Conservation (phyloP, 2,888 invertebrate species). For the Clivina fossor region DNA sequence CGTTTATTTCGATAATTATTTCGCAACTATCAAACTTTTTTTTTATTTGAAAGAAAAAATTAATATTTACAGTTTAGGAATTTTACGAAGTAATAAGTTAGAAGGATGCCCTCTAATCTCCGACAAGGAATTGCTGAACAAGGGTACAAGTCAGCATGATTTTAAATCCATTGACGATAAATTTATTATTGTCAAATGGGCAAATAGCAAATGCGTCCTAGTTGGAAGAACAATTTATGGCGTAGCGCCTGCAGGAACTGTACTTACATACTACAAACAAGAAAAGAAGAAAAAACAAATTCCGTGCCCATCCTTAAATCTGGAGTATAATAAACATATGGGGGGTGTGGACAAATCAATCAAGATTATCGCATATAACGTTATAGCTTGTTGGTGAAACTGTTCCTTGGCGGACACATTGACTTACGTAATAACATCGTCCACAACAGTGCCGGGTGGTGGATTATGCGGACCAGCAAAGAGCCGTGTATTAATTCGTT, state of each 20-base stretch:
- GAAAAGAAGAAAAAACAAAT: constrained; percentile 25
- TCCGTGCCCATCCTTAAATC: constrained; percentile 27
- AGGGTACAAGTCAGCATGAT: constrained; percentile 32
- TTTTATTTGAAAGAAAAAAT: no score
- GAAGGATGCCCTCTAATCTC: constrained; percentile 13
- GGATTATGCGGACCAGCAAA: no score
- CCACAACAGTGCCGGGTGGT: no score
- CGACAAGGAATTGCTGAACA: constrained; percentile 29
- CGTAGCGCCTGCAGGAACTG: constrained; percentile 23
- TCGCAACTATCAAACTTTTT: constrained; percentile 33
- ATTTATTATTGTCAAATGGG: constrained; percentile 40
- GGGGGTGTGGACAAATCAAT: not conserved
- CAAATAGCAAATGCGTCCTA: constrained; percentile 39
- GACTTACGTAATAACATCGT: no score
- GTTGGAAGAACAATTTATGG: constrained; percentile 36
- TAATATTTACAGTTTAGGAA: constrained; percentile 25
- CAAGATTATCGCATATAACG: no score
- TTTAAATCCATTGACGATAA: constrained; percentile 33
- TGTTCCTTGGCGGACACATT: no score
- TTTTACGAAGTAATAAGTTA: constrained; percentile 25
- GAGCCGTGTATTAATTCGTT: no score
- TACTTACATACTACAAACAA: constrained; percentile 20
- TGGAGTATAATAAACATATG: constrained; percentile 36
- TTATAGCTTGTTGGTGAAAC: no score
- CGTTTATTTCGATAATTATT: constrained; percentile 42